phyloP scores from a whole-genome alignment of 2,113 vertebrate genomes.

The Siphamia tubifer region DNA sequence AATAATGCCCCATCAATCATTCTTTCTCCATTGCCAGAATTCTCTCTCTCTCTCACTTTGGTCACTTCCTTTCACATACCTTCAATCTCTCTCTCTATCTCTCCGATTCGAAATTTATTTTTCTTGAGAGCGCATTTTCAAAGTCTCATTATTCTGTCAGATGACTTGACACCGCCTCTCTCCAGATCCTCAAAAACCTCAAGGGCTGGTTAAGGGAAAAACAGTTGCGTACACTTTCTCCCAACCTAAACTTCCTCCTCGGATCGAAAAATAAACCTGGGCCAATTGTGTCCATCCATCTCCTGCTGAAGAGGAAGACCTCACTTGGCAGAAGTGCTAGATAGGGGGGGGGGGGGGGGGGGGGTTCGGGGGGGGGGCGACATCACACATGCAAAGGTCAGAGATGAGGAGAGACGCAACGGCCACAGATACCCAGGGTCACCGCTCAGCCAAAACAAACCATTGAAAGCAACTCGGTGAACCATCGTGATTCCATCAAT shows the following conservation, averaged over 20 bases:
- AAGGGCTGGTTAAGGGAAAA: constrained; percentile 23
- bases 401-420: constrained; percentile 36
- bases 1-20: background rate
- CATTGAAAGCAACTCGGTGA: constrained; percentile 46
- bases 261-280: constrained; percentile 57
- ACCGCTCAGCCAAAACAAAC: constrained; percentile 59
- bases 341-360: no score
- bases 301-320: constrained; percentile 42
- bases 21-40: background rate
- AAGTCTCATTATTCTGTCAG: constrained; percentile 46
- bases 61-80: background rate
- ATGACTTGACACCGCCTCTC: constrained; percentile 32
- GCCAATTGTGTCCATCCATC: constrained; percentile 44
- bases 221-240: constrained; percentile 47
- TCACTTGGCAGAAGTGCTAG: constrained; percentile 31
- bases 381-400: constrained; percentile 53
- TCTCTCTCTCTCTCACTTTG: background rate
- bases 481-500: constrained; percentile 60
- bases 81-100: constrained; percentile 16
- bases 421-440: constrained; percentile 37
- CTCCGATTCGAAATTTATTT: constrained; percentile 32
- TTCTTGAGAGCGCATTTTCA: constrained; percentile 32
- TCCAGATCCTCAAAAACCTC: constrained; percentile 38
- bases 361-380: no score
- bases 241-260: constrained; percentile 46